Evolutionary conservation across 2,888 invertebrate genomes (phyloP).

Genomic region (Cheilosia vernalis): DNA sequence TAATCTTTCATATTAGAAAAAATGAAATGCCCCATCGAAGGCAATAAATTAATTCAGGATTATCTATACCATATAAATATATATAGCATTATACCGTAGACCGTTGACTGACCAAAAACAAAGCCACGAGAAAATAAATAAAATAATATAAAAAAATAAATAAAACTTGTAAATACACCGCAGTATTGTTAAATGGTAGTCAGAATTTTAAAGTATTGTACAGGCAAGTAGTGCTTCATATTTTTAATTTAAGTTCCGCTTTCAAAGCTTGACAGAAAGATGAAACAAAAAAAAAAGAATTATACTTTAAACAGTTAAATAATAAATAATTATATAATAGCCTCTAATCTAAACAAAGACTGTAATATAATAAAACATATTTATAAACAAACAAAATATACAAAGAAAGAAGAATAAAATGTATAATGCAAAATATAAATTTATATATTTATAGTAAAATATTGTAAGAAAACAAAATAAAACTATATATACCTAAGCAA

Average conservation of each 20-base stretch:
- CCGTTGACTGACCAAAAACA: constrained; percentile 70
- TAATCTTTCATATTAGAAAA: constrained; percentile 30
- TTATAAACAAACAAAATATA: constrained; percentile 44
- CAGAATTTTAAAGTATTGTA: constrained; percentile 25
- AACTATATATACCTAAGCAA: constrained; percentile 41
- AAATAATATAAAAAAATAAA: constrained; percentile 9
- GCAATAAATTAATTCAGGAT: constrained; percentile 74
- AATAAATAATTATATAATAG: constrained; percentile 1
- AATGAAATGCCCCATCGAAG: constrained; percentile 71
- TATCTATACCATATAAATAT: constrained; percentile 50
- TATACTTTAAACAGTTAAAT: background rate
- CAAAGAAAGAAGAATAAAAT: constrained; percentile 22
- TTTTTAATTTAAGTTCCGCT: constrained; percentile 23
- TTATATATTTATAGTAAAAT: constrained; percentile 72
- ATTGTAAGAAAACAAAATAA: constrained; percentile 42
- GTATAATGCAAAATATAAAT: constrained; percentile 47
- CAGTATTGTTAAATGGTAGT: constrained; percentile 58
- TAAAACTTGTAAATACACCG: constrained; percentile 62
- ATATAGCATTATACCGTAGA: constrained; percentile 51
- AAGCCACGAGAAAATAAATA: constrained; percentile 42
- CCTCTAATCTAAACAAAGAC: constrained; percentile 65
- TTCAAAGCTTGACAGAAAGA: constrained; percentile 10
- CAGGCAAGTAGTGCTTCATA: background rate
- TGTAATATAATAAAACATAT: constrained; percentile 57
- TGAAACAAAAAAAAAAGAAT: background rate